Base-by-base conservation (phyloP, 2,113 vertebrate species). In the Tachycineta bicolor region DNA sequence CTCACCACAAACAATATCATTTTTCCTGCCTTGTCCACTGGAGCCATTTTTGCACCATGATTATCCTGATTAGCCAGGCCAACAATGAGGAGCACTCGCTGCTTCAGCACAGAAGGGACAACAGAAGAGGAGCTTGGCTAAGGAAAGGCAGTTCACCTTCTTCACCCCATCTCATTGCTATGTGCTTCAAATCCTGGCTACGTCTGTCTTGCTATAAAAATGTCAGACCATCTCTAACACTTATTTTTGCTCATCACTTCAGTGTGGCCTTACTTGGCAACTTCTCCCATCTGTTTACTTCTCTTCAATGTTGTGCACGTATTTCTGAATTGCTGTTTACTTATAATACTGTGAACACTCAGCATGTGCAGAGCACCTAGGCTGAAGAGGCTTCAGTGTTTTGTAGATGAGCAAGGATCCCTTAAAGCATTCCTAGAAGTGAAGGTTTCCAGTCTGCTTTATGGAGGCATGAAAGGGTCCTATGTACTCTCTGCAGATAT, bases 251-350 rank as follows among this genome's bases (percentile, higher is more conserved):
- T 93, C 23, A 2, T 44, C 4, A 10, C 76, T 97, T 89, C 88
- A 71, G 44, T 5, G 0, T 92, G 93, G 90, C 93, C 92, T 96
- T 87, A 90, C 90, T 90, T 93, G 94, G 94, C 85, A 95, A 81
- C 65, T 83, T 92, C 76, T 92, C 55, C 94, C 94, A 95, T 97
- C 94, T 96, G 94, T 94, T 96, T 96, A 92, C 93, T 94, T 90
- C 83, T 84, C 76, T 39, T 75, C 79, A 52, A 0, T 28, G 64
- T 23, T 83, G 47, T 67, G 60, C 20, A 5, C 9, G 15, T 60
- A 46, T 64, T 92, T 90, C 96, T 8, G 1, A 92, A 60, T 53
- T 41, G 85, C 63, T 87, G 47, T 59, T 84, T 85, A 59, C 41
- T 89, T 81, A 53, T 12, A 94, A 71, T 49, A 92, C 78, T 5